Evolutionary conservation across 2,797 vertebrate species (phyloP).

Genomic region (Potorous gilbertii): DNA sequence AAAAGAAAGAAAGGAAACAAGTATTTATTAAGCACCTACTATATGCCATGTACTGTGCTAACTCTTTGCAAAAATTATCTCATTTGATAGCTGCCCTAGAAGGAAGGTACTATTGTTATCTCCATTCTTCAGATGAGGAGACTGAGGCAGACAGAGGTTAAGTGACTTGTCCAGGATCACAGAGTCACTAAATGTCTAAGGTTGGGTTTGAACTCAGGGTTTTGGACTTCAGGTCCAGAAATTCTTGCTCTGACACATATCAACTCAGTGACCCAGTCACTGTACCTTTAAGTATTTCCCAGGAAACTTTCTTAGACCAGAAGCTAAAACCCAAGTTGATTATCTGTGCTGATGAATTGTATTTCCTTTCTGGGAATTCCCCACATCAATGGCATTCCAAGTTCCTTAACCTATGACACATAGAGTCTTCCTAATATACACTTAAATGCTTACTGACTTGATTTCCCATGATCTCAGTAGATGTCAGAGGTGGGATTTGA

Average conservation of each 20-base stretch:
- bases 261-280: background rate
- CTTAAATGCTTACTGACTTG: background rate
- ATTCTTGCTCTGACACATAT: background rate
- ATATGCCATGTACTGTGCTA: background rate
- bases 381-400: background rate
- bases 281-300: background rate
- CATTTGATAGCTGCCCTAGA: background rate
- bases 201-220: background rate
- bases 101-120: background rate
- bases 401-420: background rate
- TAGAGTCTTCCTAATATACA: background rate
- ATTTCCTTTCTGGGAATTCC: background rate
- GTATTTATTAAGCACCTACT: too few relatives aligned
- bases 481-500: background rate
- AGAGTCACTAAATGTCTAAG: background rate
- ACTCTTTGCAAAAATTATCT: background rate
- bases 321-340: background rate
- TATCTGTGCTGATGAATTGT: background rate
- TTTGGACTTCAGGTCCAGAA: background rate
- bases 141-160: slow-evolving; percentile 19
- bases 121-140: background rate
- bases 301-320: background rate
- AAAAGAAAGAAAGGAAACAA: background rate
- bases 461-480: background rate
- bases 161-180: background rate